These are phyloP conservation scores for Euwallacea similis DNA, from an alignment of 1,140 invertebrate genomes.

Conservation along the genomic window DNA sequence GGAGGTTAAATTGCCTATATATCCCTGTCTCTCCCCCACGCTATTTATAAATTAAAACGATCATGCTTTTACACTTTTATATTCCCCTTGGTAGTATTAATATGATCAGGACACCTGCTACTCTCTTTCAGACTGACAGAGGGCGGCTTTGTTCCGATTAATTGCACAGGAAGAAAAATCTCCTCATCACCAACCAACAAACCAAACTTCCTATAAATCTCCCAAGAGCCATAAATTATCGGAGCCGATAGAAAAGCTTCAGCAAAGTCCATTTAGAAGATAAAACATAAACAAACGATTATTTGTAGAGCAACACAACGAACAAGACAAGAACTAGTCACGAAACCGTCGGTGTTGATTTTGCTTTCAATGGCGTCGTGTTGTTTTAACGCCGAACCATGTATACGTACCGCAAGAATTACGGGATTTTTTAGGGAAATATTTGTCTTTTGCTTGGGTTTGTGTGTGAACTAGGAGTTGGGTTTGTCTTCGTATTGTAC, in stretches of 20 bases:
- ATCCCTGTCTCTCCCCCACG: neutral
- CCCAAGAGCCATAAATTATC: constrained; percentile 17
- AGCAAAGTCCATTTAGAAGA: constrained; percentile 26
- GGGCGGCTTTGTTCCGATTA: neutral
- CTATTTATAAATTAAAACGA: neutral
- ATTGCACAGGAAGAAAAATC: too few species aligned
- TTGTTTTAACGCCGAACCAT: constrained; percentile 29
- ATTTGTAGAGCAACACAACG: constrained; percentile 29
- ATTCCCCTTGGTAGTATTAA: constrained; percentile 8
- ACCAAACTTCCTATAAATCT: constrained; percentile 21
- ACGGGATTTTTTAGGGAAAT: constrained; percentile 26
- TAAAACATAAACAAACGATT: constrained; percentile 32
- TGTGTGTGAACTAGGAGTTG: too few species aligned
- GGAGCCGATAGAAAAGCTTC: constrained; percentile 20
- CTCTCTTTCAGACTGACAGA: neutral
- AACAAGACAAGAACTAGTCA: constrained; percentile 35
- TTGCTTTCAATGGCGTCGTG: constrained; percentile 30
- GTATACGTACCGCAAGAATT: constrained; percentile 17
- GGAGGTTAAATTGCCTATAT: neutral
- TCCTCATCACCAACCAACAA: neutral
- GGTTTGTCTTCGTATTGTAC: too few species aligned
- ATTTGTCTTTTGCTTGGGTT: constrained; percentile 1
- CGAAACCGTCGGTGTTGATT: constrained; percentile 33
- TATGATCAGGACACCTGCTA: neutral
- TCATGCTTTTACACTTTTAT: neutral